These are phyloP conservation scores for Festucalex cinctus DNA, from an alignment of 2,113 vertebrate species.

Conservation along the genomic window DNA sequence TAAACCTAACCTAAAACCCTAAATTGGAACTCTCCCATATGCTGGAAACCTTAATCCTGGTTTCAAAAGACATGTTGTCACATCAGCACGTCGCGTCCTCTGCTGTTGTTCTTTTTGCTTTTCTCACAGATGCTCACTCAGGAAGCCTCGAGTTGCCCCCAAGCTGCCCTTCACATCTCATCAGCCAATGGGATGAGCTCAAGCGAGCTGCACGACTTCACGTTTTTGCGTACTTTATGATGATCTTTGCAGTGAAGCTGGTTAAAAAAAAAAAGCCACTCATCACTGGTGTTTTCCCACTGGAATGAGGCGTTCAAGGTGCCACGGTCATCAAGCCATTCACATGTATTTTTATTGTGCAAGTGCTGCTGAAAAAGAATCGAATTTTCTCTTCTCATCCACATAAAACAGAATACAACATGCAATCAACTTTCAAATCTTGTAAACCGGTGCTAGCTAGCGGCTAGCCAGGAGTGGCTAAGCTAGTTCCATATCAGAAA, in stretches of 20 bases:
- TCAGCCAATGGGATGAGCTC: conserved; percentile 22
- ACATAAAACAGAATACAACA: neutral
- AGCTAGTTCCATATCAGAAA: no score
- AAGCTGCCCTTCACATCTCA: conserved; percentile 3
- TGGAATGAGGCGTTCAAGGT: conserved; percentile 22
- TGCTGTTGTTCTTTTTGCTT: neutral
- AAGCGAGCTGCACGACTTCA: neutral
- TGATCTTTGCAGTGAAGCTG: neutral
- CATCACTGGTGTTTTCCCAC: conserved; percentile 14
- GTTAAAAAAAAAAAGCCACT: conserved; percentile 13
- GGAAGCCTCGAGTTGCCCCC: conserved; percentile 12
- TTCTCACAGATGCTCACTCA: neutral
- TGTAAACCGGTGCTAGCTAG: no score
- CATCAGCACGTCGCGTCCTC: conserved; percentile 10
- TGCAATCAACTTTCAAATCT: no score
- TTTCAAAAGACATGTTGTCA: conserved; percentile 6
- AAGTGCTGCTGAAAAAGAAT: neutral
- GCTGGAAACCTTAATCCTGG: no score
- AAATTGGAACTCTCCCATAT: no score
- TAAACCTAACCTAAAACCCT: no score
- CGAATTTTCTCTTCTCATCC: no score
- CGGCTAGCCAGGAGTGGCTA: no score
- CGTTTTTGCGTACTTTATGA: neutral
- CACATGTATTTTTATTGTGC: neutral
- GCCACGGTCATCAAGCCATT: neutral